phyloP scores from a whole-genome alignment of 1,140 invertebrate genomes.

The Trypoxylus dichotomus region DNA sequence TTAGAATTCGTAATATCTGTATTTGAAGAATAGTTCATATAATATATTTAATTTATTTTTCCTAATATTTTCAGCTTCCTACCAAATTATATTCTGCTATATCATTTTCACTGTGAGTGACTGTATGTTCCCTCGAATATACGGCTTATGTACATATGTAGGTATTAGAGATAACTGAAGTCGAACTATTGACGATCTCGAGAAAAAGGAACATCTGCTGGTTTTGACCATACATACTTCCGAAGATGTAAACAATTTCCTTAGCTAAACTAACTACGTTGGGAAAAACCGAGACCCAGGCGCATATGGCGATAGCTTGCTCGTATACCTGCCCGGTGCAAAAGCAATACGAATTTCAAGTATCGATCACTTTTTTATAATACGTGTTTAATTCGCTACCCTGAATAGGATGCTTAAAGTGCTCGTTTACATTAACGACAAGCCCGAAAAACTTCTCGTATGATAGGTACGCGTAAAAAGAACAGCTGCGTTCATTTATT shows the following conservation, averaged over 20 bases:
- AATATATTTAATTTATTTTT: too few species aligned
- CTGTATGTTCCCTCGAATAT: not conserved
- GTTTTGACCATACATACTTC: constrained; percentile 9
- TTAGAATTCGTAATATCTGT: too few species aligned
- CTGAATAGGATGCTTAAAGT: not conserved
- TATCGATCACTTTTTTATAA: not conserved
- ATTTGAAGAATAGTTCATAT: too few species aligned
- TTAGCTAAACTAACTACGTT: constrained; percentile 24
- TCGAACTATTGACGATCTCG: not conserved
- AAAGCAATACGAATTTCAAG: not conserved
- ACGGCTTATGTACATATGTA: not conserved
- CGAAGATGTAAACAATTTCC: constrained; percentile 32
- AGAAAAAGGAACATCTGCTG: constrained; percentile 6
- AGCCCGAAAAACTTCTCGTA: not conserved
- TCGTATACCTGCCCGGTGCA: not conserved
- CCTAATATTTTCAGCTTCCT: too few species aligned
- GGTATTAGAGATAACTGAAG: not conserved
- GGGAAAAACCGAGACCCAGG: constrained; percentile 25
- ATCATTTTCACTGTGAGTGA: too few species aligned
- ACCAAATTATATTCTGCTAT: too few species aligned
- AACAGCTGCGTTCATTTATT: not conserved
- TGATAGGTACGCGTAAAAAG: not conserved
- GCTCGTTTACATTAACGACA: not conserved
- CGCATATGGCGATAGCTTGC: not conserved
- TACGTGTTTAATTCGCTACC: not conserved